A percentile compares a stretch with the other conserved stretches of the same genome.
Conservation (phyloP, 1,140 invertebrate species). For the Ephestia elutella region DNA sequence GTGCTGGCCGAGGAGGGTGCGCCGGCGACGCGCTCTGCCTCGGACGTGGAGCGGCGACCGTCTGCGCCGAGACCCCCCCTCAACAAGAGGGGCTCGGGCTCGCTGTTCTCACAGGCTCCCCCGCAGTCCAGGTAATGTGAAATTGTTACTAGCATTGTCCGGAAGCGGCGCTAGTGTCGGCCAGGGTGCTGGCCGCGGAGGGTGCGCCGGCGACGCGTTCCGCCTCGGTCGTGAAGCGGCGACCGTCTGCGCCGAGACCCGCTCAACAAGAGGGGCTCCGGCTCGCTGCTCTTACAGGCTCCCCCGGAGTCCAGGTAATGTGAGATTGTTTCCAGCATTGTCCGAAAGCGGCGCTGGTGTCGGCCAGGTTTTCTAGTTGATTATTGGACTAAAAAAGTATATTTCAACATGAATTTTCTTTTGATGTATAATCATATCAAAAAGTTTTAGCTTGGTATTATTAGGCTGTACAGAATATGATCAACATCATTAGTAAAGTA, state of each 20-base stretch:
- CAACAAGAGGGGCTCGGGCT: conserved; percentile 78
- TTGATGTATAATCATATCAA: no score
- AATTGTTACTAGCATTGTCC: conserved; percentile 57
- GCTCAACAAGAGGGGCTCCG: conserved; percentile 79
- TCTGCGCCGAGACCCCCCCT: conserved; percentile 82
- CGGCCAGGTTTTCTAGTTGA: conserved; percentile 85
- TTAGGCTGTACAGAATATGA: no score
- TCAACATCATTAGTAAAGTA: no score
- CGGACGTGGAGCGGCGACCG: conserved; percentile 82
- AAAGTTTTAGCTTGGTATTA: no score
- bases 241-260: conserved; percentile 80
- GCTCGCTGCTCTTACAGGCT: conserved; percentile 69
- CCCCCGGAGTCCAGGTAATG: conserved; percentile 53
- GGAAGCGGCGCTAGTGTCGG: conserved; percentile 83
- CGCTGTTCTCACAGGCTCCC: conserved; percentile 66
- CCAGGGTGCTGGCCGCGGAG: conserved; percentile 79
- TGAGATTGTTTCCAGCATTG: conserved; percentile 44
- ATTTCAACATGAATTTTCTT: no score
- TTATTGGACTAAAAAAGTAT: no score
- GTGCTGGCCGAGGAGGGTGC: conserved; percentile 79
- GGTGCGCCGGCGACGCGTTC: conserved; percentile 81
- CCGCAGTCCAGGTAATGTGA: conserved; percentile 45
- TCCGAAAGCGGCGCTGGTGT: conserved; percentile 81
- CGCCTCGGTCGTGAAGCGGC: conserved; percentile 84
- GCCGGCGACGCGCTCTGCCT: conserved; percentile 82